Conservation (phyloP, 2,888 invertebrate species). For the Lepidochrysops patricia region DNA sequence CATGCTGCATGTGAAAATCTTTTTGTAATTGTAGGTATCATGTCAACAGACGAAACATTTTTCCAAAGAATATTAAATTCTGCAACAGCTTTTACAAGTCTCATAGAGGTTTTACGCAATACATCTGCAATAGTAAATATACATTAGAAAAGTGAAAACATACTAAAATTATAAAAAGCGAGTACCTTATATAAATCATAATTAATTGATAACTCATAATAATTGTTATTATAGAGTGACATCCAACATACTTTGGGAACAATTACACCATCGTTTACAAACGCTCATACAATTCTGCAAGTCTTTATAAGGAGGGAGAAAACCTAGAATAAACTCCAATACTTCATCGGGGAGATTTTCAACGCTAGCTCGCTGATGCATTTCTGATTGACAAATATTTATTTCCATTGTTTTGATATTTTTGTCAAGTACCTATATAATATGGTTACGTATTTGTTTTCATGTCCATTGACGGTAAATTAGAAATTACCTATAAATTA, state of each 20-base stretch:
- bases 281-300: constrained; percentile 89
- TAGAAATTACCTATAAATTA: no score
- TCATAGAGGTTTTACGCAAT: constrained; percentile 80
- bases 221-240: neutral
- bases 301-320: constrained; percentile 93
- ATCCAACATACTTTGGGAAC: constrained; percentile 83
- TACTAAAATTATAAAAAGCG: neutral
- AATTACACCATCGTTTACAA: constrained; percentile 88
- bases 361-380: constrained; percentile 48
- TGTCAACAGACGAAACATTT: constrained; percentile 71
- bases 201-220: no score
- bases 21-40: constrained; percentile 87
- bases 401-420: constrained; percentile 42
- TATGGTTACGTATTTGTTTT: neutral
- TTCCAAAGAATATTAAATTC: constrained; percentile 87
- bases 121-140: constrained; percentile 77
- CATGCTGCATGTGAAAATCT: constrained; percentile 95
- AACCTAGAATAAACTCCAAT: constrained; percentile 90
- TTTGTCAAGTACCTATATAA: no score
- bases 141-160: neutral
- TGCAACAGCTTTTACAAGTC: constrained; percentile 83
- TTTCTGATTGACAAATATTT: constrained; percentile 39
- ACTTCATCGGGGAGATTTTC: constrained; percentile 94
- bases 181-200: neutral
- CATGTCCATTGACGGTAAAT: no score